Conservation (phyloP, 2,888 invertebrate genomes). For the Aspidiotus destructor region DNA sequence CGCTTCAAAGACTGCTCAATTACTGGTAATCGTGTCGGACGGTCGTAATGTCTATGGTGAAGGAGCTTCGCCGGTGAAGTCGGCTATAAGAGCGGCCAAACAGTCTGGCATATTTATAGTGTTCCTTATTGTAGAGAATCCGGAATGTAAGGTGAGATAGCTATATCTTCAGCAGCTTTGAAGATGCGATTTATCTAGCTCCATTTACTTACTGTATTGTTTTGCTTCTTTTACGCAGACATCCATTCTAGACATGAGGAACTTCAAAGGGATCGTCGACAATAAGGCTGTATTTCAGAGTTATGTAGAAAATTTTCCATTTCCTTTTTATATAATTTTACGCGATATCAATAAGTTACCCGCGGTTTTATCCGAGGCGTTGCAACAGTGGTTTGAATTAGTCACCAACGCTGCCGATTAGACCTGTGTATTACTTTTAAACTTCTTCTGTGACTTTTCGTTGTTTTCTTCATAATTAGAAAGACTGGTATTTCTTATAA, state of each 20-base stretch:
- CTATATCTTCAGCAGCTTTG: too few species aligned
- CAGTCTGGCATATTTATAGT: slow-evolving; percentile 82
- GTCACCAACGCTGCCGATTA: slow-evolving; percentile 48
- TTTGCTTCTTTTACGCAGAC: slow-evolving; percentile 50
- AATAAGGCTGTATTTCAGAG: slow-evolving; percentile 54
- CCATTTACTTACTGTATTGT: too few species aligned
- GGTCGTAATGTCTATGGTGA: slow-evolving; percentile 86
- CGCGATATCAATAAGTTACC: slow-evolving; percentile 81
- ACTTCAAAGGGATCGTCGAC: slow-evolving; percentile 54
- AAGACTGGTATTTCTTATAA: background rate
- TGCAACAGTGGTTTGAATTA: slow-evolving; percentile 97
- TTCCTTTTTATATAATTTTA: slow-evolving; percentile 93
- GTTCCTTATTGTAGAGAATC: slow-evolving; percentile 92
- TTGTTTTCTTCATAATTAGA: background rate
- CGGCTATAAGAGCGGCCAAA: slow-evolving; percentile 69
- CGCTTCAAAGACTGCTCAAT: slow-evolving; percentile 50
- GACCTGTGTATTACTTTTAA: background rate
- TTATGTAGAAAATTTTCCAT: slow-evolving; percentile 93
- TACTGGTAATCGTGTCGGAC: slow-evolving; percentile 88
- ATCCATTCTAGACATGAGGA: slow-evolving; percentile 80
- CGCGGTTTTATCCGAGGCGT: slow-evolving; percentile 82
- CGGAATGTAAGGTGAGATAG: slow-evolving; percentile 63
- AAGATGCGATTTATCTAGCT: too few species aligned
- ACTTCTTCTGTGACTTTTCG: background rate
- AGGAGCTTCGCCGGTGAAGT: slow-evolving; percentile 65